These are phyloP conservation scores for Xerus inauris DNA, from an alignment of 2,113 vertebrate genomes.

Conservation along the genomic window DNA sequence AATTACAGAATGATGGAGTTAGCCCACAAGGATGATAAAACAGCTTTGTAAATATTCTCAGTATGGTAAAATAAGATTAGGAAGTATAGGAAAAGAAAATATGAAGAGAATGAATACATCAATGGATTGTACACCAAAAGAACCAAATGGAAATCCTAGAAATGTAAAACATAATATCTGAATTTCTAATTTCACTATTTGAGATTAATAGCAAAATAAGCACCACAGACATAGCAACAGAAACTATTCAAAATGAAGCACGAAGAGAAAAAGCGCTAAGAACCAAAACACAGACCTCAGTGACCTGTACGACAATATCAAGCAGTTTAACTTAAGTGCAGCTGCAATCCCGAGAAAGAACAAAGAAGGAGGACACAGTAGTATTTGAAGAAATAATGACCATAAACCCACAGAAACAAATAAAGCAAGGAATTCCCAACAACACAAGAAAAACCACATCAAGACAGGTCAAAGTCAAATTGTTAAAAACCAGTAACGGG, in stretches of 20 bases:
- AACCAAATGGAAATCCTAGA: constrained; percentile 17
- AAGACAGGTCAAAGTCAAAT: constrained; percentile 34
- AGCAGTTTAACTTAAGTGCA: neutral
- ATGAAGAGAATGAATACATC: constrained; percentile 27
- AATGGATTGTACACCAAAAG: neutral
- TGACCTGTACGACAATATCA: neutral
- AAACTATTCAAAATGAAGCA: constrained; percentile 52
- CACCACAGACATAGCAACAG: neutral
- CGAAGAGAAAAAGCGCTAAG: constrained; percentile 15
- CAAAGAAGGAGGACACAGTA: constrained; percentile 23
- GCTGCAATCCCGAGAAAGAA: constrained; percentile 6
- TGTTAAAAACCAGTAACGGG: neutral
- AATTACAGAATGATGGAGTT: neutral
- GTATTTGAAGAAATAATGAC: constrained; percentile 46
- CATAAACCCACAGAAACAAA: constrained; percentile 2
- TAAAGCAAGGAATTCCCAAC: neutral
- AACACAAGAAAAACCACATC: constrained; percentile 35
- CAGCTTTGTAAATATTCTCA: constrained; percentile 23
- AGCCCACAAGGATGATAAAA: constrained; percentile 30
- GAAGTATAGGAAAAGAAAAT: constrained; percentile 26
- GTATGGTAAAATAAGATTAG: constrained; percentile 28
- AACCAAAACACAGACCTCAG: neutral
- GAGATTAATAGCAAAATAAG: constrained; percentile 9
- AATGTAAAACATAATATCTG: constrained; percentile 22
- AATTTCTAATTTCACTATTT: neutral